These are phyloP conservation scores for Xylota sylvarum DNA, from an alignment of 2,888 invertebrate species.

Conservation along the genomic window DNA sequence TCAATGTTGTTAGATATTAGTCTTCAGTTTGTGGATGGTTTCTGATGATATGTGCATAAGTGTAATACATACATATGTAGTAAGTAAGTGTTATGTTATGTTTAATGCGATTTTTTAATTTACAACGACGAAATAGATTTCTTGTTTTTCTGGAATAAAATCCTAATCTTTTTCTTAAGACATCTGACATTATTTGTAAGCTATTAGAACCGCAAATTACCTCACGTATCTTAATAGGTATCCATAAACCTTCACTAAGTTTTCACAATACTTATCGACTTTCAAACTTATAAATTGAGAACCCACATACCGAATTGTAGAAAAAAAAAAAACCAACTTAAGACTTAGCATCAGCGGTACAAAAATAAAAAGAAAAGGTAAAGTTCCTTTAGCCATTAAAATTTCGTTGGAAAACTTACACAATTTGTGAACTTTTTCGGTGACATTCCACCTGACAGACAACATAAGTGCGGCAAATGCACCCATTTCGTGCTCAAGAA, in stretches of 20 bases:
- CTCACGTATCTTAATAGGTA: background rate
- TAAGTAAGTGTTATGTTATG: too few species aligned
- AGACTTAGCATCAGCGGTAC: background rate
- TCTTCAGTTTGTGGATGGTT: background rate
- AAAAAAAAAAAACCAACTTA: conserved; percentile 4
- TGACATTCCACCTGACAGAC: conserved; percentile 67
- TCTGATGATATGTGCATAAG: background rate
- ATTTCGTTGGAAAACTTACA: conserved; percentile 54
- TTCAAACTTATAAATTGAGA: conserved; percentile 3
- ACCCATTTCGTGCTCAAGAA: conserved; percentile 67
- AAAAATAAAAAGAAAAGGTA: background rate
- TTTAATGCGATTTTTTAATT: too few species aligned
- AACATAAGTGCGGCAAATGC: conserved; percentile 72
- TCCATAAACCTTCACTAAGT: background rate
- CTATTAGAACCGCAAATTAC: background rate
- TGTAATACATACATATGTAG: too few species aligned
- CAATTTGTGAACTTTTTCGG: conserved; percentile 49
- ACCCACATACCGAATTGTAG: background rate
- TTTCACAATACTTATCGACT: conserved; percentile 3
- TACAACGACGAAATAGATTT: too few species aligned
- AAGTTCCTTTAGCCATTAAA: conserved; percentile 27
- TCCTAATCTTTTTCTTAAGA: too few species aligned
- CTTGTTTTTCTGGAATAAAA: too few species aligned
- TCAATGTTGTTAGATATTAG: background rate
- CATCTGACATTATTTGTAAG: too few species aligned